Conservation (phyloP, 2,113 vertebrate species). For the Cyprinodon tularosa region DNA sequence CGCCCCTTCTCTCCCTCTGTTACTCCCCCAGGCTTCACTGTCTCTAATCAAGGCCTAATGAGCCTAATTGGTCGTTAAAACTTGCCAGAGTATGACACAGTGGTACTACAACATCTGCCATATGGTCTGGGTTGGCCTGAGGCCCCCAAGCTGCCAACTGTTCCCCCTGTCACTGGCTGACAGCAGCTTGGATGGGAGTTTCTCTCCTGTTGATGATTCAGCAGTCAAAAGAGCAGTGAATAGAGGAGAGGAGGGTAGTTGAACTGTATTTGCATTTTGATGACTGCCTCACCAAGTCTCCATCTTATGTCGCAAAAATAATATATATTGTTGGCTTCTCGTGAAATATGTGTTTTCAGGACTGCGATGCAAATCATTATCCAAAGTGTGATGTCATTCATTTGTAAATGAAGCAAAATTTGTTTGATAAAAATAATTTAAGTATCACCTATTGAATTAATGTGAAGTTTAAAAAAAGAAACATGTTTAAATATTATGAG, state of each 20-base stretch:
- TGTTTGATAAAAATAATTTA: background rate
- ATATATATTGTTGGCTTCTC: background rate
- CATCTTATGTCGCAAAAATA: background rate
- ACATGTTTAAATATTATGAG: too few species aligned
- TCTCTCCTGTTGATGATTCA: slow-evolving; percentile 71
- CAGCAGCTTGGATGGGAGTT: slow-evolving; percentile 56
- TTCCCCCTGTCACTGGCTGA: slow-evolving; percentile 64
- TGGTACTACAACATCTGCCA: slow-evolving; percentile 72
- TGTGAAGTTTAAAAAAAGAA: background rate
- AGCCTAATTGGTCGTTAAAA: slow-evolving; percentile 85
- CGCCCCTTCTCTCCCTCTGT: slow-evolving; percentile 8
- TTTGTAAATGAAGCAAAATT: background rate
- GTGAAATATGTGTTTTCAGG: background rate
- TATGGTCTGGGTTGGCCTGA: slow-evolving; percentile 71
- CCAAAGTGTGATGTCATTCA: background rate
- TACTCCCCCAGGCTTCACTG: slow-evolving; percentile 72
- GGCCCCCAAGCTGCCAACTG: slow-evolving; percentile 75
- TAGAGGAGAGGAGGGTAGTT: slow-evolving; percentile 13
- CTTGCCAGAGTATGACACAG: slow-evolving; percentile 78
- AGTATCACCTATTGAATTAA: background rate
- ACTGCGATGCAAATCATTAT: background rate
- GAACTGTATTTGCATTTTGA: slow-evolving; percentile 2
- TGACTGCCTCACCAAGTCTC: slow-evolving; percentile 8
- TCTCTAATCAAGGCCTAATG: slow-evolving; percentile 85
- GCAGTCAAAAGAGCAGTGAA: slow-evolving; percentile 39